A percentile compares a stretch with the other conserved stretches of the same genome.
phyloP scores from a whole-genome alignment of 2,113 vertebrate genomes.

The Anas platyrhynchos region DNA sequence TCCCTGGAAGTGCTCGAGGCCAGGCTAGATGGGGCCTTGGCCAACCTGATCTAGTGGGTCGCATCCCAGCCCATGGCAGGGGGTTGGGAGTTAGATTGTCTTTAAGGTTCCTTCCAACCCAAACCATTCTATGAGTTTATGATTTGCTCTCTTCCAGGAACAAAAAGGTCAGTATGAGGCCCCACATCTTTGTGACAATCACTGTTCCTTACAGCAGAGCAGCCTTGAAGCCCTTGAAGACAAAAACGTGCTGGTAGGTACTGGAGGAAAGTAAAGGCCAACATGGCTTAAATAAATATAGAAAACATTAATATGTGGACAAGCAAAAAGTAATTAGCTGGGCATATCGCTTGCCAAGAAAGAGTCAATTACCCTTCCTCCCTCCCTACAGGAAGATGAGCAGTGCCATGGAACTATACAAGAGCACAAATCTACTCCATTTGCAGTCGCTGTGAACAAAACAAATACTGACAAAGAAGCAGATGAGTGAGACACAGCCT shows the following conservation, averaged over 20 bases:
- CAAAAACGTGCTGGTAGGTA: background rate
- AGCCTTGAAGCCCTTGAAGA: background rate
- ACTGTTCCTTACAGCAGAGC: background rate
- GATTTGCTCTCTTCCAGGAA: background rate
- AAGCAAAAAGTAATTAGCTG: background rate
- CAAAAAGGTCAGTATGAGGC: background rate
- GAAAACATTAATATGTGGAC: background rate
- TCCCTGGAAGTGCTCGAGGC: too few relatives aligned
- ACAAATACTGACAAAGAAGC: background rate
- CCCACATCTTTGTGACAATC: too few relatives aligned
- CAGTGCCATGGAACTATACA: background rate
- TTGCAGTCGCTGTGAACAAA: background rate
- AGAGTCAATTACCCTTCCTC: background rate
- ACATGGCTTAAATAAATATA: background rate
- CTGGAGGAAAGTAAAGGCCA: background rate
- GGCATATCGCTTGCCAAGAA: background rate
- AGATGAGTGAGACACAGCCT: background rate
- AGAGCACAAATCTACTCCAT: background rate
- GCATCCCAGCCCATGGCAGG: too few relatives aligned
- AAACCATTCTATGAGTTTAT: too few relatives aligned
- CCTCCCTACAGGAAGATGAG: background rate
- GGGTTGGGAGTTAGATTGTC: too few relatives aligned
- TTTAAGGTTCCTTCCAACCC: too few relatives aligned
- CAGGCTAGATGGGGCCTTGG: too few relatives aligned
- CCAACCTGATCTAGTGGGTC: too few relatives aligned